Base-by-base conservation (phyloP, 1,140 invertebrate species). In the Pristionchus pacificus region DNA sequence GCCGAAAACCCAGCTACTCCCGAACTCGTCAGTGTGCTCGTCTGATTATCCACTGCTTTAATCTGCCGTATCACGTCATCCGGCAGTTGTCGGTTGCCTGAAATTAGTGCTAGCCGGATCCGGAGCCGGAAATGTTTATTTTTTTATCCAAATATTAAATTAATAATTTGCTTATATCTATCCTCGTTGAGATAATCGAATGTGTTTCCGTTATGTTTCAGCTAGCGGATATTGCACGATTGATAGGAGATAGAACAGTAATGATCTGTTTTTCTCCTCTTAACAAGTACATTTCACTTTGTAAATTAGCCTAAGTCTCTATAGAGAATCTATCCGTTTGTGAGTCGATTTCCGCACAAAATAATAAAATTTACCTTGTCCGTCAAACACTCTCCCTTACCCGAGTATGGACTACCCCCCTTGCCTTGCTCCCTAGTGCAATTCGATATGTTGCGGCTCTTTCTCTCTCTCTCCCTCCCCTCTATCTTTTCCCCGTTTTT, bases 1-100 rank as follows among this genome's bases (percentile, higher is more conserved):
- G 76, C 76, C 38, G 70, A 74, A 32, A 77, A 71, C 27, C 76
- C 76, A n/a, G 58, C 62, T 28, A 77, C 60, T 10, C 76, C 76
- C 31, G 72, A 55, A 25, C 70, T 59, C 29, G 76, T 77, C 25
- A 77, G 62, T 19, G 76, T 77, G 19, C 72, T 75, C 25, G 72
- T 60, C 32, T 74, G 64, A 19, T 77, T 66, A 29, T 77, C 75
- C 24, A 77, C 76, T 70, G 76, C 70, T 59, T 58, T 66, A 24
- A 76, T 77, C 29, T 74, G 66, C 62, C 70, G 32, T 33, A 58
- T 31, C 33, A 74, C 32, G 28, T 74, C 71, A 29, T 72, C 72
- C 31, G 57, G 32, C 25, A 63, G 24, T 24, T 38, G 15, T 38
- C 62, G 29, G 25, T 30, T 30, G 28, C 24, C 62, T 60, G 19